Evolutionary conservation across 2,797 vertebrate species (phyloP), one percentile per base, ranked within the genome.

Genomic region (Enteromius viviparus): DNA sequence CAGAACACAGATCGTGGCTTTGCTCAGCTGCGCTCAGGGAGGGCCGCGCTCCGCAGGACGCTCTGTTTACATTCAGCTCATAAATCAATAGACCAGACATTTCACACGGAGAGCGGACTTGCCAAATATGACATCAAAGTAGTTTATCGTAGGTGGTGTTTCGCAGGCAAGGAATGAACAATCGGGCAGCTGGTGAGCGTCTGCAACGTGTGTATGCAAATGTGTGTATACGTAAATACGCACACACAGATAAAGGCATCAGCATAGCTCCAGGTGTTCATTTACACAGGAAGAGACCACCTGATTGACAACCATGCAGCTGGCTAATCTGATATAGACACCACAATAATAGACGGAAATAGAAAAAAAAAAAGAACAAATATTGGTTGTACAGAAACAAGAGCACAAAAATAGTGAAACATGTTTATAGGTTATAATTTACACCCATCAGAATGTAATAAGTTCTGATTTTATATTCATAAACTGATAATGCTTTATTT

Each of bases 1-100:
- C 76, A 68, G 40, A 78, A 83, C 75, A 60, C 32, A 7, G 37
- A 60, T 72, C n/a, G 12, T 8, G 21, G 47, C 70, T 72, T 74
- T 82, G 75, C 68, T 81, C 55, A 29, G 76, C 58, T 45, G 77
- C 47, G 40, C 74, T 23, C 77, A 23, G 64, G 80, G 40, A 78
- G 71, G 78, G 76, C 77, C 17, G n/a, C 42, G 45, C 78, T 84
- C 81, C 62, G 34, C 83, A 58, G 84, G 84, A 85, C 23, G 58
- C 74, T 47, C 42, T 55, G 71, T 64, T 70, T 71, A 81, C 84
- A 83, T 76, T 81, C 11, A 42, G 72, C 81, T 85, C 72, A 65
- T 82, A 85, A 85, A 88, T 86, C 87, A 84, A 88, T 86, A 85
- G 71, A 80, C 32, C 68, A 75, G 83, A 60, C 72, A 10, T 82